Evolutionary conservation across 2,888 invertebrate species (phyloP).

Genomic region (Zhengitettix transpicula): DNA sequence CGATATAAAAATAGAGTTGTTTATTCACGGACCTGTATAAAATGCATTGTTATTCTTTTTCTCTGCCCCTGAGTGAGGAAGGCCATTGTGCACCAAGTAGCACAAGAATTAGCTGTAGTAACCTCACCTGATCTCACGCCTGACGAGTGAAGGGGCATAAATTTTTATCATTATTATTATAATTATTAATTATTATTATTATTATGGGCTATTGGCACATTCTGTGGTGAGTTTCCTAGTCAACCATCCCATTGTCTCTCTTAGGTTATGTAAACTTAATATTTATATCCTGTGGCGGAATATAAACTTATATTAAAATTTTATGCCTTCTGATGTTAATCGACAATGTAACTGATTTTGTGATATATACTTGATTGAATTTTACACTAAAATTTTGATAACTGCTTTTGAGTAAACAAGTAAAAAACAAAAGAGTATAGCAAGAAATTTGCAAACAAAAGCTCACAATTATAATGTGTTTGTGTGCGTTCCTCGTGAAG

Average conservation of each 20-base stretch:
- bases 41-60: slow-evolving; percentile 1
- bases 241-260: slow-evolving; percentile 8
- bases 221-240: slow-evolving; percentile 11
- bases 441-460: slow-evolving; percentile 2
- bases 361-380: slow-evolving; percentile 15
- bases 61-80: neutral
- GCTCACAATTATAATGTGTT: slow-evolving; percentile 3
- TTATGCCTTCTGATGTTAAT: slow-evolving; percentile 13
- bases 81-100: slow-evolving; percentile 6
- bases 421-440: slow-evolving; percentile 3
- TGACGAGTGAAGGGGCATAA: neutral
- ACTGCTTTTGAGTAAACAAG: slow-evolving; percentile 12
- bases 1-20: neutral
- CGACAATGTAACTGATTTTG: slow-evolving; percentile 15
- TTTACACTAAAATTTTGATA: slow-evolving; percentile 15
- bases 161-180: neutral
- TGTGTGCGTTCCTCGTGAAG: neutral
- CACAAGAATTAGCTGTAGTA: slow-evolving; percentile 9
- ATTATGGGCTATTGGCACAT: neutral
- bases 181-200: neutral
- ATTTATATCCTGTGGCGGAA: slow-evolving; percentile 5
- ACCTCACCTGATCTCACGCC: slow-evolving; percentile 7
- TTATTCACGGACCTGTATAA: neutral
- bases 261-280: slow-evolving; percentile 3
- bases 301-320: neutral